phyloP scores from a whole-genome alignment of 1,140 invertebrate species.

The Aphis gossypii region DNA sequence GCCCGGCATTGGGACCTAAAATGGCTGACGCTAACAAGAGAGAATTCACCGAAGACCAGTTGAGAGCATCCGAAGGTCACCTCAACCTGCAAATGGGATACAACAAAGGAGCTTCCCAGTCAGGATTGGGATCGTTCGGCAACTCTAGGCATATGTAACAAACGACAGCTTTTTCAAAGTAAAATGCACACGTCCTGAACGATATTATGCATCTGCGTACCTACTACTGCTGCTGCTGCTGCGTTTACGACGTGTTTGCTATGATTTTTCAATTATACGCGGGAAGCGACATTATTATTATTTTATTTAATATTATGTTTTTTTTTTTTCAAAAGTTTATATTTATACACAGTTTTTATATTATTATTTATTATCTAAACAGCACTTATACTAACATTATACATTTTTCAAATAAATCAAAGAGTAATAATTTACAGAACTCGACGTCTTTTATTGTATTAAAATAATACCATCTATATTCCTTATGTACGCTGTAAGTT shows the following conservation, averaged over 20 bases:
- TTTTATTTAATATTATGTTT: not conserved
- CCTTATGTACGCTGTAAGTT: not conserved
- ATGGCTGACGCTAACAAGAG: constrained; percentile 94
- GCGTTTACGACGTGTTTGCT: not conserved
- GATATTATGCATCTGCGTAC: not conserved
- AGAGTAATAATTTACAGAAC: not conserved
- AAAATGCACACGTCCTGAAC: not conserved
- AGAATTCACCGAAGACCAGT: constrained; percentile 92
- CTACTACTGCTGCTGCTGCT: not conserved
- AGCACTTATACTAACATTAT: not conserved
- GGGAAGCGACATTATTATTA: not conserved
- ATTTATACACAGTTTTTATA: not conserved
- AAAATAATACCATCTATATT: not conserved
- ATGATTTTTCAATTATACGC: not conserved
- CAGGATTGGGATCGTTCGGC: constrained; percentile 88
- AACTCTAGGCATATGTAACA: constrained; percentile 92
- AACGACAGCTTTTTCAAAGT: not conserved
- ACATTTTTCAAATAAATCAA: not conserved
- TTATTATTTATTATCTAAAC: not conserved
- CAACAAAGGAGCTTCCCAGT: constrained; percentile 90
- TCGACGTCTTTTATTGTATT: not conserved
- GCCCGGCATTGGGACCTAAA: constrained; percentile 89
- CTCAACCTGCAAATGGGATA: constrained; percentile 95
- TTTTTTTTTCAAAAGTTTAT: not conserved
- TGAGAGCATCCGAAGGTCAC: constrained; percentile 87